phyloP scores from a whole-genome alignment of 1,140 invertebrate species.

The Oryzaephilus surinamensis region DNA sequence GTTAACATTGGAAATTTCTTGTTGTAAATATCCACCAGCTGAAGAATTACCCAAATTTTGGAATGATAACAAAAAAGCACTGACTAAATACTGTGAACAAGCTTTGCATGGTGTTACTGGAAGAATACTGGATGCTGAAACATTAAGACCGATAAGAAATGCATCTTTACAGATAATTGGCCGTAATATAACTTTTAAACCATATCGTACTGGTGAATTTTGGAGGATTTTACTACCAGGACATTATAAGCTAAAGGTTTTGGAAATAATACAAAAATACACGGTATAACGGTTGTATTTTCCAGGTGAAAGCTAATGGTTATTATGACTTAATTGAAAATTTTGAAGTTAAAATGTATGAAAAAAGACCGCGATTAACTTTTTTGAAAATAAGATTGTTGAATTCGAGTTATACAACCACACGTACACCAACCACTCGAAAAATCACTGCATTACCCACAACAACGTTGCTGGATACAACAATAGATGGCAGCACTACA shows the following conservation, averaged over 20 bases:
- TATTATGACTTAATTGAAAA: constrained; percentile 4
- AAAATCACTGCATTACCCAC: too few species aligned
- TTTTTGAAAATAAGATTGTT: constrained; percentile 2
- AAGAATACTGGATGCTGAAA: constrained; percentile 32
- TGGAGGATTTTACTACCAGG: constrained; percentile 32
- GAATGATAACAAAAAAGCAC: constrained; percentile 46
- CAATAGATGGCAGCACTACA: too few species aligned
- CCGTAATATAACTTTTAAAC: constrained; percentile 30
- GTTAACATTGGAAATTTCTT: constrained; percentile 54
- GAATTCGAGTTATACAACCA: constrained; percentile 6
- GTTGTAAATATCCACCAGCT: constrained; percentile 48
- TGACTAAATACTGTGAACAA: constrained; percentile 30
- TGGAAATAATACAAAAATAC: background rate
- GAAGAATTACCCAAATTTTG: constrained; percentile 44
- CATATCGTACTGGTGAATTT: constrained; percentile 23
- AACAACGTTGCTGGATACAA: too few species aligned
- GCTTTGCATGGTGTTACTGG: constrained; percentile 39
- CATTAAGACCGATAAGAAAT: constrained; percentile 30
- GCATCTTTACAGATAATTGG: constrained; percentile 36
- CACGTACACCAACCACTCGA: too few species aligned
- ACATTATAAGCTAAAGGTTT: constrained; percentile 26
- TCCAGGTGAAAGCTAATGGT: background rate
- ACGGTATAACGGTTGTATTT: constrained; percentile 2
- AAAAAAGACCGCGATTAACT: background rate
- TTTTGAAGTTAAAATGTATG: background rate